Base-by-base conservation (phyloP, 2,888 invertebrate species). In the Parascotia fuliginaria region DNA sequence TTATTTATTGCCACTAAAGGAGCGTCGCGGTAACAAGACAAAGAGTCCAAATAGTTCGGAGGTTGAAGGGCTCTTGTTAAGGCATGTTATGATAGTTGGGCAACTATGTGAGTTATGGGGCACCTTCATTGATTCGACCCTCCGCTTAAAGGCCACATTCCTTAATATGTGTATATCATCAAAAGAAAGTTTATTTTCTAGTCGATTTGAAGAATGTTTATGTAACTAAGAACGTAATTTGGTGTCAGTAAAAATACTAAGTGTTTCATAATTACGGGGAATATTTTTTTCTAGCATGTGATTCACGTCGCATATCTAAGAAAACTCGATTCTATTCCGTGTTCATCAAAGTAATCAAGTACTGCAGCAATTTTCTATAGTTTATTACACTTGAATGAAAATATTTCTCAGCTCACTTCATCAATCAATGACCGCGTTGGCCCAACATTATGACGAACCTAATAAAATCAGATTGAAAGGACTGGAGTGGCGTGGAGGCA, bases 1-100 rank as follows among this genome's bases (percentile, higher is more conserved):
- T 89, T 87, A 89, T 90, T 90, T 89, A 90, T 89, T 66, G 83
- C 79, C 80, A 77, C 81, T 89, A 81, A 84, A 85, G 75, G 76
- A 73, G 70, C 75, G 74, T 69, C 73, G 71, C 65, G 66, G 75
- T 75, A 64, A 54, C 48, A 73, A 74, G 76, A 85, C 87, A 87
- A 86, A 84, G 86, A 83, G 77, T 76, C 75, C 75, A 60, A 81
- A 82, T 81, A 81, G 79, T 80, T 80, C 43, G 64, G 65, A 55
- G 72, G 70, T 55, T 61, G 58, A 63, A 63, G 70, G 71, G 71
- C 65, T 68, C 70, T 72, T 76, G 75, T 73, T 67, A 65, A 63
- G 64, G 68, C 68, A 75, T 76, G 79, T 81, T 83, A 79, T 84
- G 79, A 83, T 83, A 82, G 82, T 82, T 73, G 55, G 53, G 40